Base-by-base conservation (phyloP, 2,888 invertebrate genomes). In the Campoplex nolae region DNA sequence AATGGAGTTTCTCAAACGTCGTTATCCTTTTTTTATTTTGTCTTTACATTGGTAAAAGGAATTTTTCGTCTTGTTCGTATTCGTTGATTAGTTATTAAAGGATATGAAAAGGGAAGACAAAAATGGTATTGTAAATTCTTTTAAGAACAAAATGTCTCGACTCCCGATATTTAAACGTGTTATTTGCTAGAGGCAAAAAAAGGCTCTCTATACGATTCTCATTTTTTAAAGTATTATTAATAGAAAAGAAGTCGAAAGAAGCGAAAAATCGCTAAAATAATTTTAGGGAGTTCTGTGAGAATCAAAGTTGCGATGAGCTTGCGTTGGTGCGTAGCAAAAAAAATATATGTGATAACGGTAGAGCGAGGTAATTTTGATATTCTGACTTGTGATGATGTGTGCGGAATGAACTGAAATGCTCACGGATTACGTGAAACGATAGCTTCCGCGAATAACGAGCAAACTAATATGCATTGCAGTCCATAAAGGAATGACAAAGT, bases 21-120 rank as follows among this genome's bases (percentile, higher is more conserved):
- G 89, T 83, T 88, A 85, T 88, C 75, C 79, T 87, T 88, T 58
- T 11, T 88, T 76, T 74, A 65, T 67, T 84, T 73, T 80, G 35
- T 76, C 71, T 74, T 68, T 78, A 73, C 73, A 74, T 79, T 75
- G 56, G 74, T 74, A 58, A 32, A 82, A 62, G 42, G 80, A 70
- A 51, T n/a, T 71, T 65, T 75, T 76, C n/a, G 13, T 79, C 67
- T 71, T 67, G 13, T n/a, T 80, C 65, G 80, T 73, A 75, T 76
- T 81, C 80, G 80, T 76, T 83, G 74, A 75, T 82, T 76, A 77
- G 54, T 83, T 82, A 65, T 76, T 71, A 77, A 82, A 67, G 38
- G 75, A 83, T 71, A 13, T 62, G 16, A 32, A 62, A 32, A 62
- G 32, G 32, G 13, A 16, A 7, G 62, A 62, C 62, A 62, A 38